Percentiles rank a stretch among this genome's conserved stretches.
These are phyloP conservation scores for Drosophila mayri DNA, from an alignment of 1,140 invertebrate genomes.

Conservation along the genomic window DNA sequence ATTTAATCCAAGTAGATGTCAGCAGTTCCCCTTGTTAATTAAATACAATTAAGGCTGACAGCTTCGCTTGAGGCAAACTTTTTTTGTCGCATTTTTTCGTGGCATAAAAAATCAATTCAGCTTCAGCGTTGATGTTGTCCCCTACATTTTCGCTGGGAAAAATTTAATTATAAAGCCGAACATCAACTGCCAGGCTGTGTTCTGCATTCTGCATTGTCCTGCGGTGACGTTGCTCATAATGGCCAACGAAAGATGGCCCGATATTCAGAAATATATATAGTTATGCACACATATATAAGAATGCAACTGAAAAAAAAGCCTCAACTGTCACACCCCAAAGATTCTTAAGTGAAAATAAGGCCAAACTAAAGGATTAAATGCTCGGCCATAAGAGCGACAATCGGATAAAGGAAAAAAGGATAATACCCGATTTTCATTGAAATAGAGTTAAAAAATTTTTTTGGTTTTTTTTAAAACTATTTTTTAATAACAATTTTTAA, in stretches of 20 bases:
- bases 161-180: conserved; percentile 68
- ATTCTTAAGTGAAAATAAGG: background rate
- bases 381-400: background rate
- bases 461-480: no score
- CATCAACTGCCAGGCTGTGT: conserved; percentile 15
- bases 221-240: conserved; percentile 49
- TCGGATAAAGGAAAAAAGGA: no score
- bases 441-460: background rate
- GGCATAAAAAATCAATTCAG: conserved; percentile 49
- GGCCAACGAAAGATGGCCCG: conserved; percentile 11
- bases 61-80: conserved; percentile 11
- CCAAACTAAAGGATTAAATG: conserved; percentile 23
- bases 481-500: background rate
- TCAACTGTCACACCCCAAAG: conserved; percentile 19
- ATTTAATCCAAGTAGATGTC: conserved; percentile 56
- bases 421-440: no score
- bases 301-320: conserved; percentile 46
- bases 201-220: conserved; percentile 33
- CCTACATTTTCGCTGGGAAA: conserved; percentile 31
- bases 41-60: conserved; percentile 63
- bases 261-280: conserved; percentile 8
- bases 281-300: background rate
- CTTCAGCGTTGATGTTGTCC: conserved; percentile 17
- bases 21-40: conserved; percentile 53
- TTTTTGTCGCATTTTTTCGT: background rate